Percentiles rank a stretch among this genome's conserved stretches.
phyloP scores from a whole-genome alignment of 2,113 vertebrate genomes.

The Nymphicus hollandicus region DNA sequence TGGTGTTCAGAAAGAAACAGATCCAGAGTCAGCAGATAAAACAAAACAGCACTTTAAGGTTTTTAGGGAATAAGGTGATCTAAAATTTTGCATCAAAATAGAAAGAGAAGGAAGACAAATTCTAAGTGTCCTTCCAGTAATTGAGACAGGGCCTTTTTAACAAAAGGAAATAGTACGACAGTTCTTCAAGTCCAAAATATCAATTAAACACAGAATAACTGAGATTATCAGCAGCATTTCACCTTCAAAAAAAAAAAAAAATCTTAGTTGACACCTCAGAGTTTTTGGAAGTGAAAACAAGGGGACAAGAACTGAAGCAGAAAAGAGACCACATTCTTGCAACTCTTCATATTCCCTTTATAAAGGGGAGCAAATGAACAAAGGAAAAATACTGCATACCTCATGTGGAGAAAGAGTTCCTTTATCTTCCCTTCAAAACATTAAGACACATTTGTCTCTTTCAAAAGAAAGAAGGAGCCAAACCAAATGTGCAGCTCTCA shows the following conservation, averaged over 20 bases:
- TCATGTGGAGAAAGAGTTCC: neutral
- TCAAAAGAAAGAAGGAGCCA: neutral
- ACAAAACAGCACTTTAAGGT: neutral
- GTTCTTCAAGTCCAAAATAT: neutral
- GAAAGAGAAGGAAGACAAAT: neutral
- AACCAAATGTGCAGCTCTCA: neutral
- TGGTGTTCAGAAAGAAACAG: neutral
- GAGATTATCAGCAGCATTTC: neutral
- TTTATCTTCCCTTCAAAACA: neutral
- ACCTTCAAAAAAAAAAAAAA: neutral
- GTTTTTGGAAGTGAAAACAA: neutral
- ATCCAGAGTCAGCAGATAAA: neutral
- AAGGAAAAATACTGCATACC: neutral
- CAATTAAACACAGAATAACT: neutral
- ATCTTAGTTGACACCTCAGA: neutral
- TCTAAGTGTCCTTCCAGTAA: neutral
- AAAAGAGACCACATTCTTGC: accelerated
- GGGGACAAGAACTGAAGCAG: neutral
- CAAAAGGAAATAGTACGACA: neutral
- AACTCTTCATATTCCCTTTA: neutral
- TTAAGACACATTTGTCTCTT: neutral
- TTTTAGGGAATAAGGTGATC: neutral
- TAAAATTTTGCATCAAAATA: neutral
- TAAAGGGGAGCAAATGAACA: neutral
- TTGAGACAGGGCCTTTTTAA: neutral